These are phyloP conservation scores for Lampris incognitus DNA, from an alignment of 2,113 vertebrate species.

Conservation along the genomic window DNA sequence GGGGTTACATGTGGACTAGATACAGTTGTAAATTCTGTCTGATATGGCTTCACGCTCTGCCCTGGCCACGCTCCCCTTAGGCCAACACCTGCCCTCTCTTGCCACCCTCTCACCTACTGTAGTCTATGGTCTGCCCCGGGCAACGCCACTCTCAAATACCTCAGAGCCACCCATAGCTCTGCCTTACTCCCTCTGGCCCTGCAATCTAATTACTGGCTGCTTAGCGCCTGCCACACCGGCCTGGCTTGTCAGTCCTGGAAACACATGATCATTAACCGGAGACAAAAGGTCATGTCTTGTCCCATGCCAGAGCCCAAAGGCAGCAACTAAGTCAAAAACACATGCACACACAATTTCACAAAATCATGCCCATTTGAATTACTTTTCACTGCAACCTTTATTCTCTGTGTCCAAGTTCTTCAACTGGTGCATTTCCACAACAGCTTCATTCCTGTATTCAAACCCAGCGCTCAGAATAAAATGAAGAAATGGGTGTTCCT, in stretches of 20 bases:
- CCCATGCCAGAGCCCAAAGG: slow-evolving; percentile 52
- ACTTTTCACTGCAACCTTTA: background rate
- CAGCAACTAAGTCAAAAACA: background rate
- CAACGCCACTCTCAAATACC: slow-evolving; percentile 27
- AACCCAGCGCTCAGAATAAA: slow-evolving; percentile 11
- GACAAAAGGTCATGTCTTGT: slow-evolving; percentile 69
- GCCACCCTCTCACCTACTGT: slow-evolving; percentile 16
- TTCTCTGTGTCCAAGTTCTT: slow-evolving; percentile 2
- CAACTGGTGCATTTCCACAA: background rate
- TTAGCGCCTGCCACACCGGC: slow-evolving; percentile 66
- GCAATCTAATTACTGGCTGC: slow-evolving; percentile 70
- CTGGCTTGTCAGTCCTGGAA: slow-evolving; percentile 70
- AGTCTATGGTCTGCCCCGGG: slow-evolving; percentile 16
- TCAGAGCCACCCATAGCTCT: slow-evolving; percentile 8
- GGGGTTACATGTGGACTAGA: background rate
- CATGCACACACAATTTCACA: background rate
- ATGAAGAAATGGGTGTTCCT: slow-evolving; percentile 33
- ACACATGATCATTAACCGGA: slow-evolving; percentile 68
- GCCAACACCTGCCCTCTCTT: slow-evolving; percentile 34
- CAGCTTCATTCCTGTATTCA: slow-evolving; percentile 5
- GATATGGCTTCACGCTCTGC: background rate
- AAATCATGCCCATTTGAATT: background rate
- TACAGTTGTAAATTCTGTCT: slow-evolving; percentile 13
- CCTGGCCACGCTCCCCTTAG: background rate
- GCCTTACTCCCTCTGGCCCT: slow-evolving; percentile 19